Evolutionary conservation across 1,140 invertebrate genomes (phyloP).

Genomic region (Planococcus citri): DNA sequence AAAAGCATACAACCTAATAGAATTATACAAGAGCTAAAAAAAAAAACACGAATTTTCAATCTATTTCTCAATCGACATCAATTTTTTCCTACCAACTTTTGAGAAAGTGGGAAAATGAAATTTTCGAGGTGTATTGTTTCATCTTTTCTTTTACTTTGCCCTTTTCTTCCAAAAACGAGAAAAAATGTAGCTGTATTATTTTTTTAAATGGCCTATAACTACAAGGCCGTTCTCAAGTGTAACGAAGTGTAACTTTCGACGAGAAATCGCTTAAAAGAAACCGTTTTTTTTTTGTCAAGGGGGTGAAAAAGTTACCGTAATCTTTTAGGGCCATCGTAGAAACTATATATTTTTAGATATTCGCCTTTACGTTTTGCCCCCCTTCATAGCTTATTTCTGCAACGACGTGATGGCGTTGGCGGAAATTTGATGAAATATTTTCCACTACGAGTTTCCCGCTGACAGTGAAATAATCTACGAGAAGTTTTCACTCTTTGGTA

Average conservation of each 20-base stretch:
- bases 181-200: neutral
- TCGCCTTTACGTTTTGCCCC: too few relatives aligned
- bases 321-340: too few relatives aligned
- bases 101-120: neutral
- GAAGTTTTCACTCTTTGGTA: too few relatives aligned
- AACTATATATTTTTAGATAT: too few relatives aligned
- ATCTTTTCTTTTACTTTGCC: neutral
- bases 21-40: neutral
- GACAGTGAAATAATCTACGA: too few relatives aligned
- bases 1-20: neutral
- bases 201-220: neutral
- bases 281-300: too few relatives aligned
- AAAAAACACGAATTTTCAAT: neutral
- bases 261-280: neutral
- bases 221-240: neutral
- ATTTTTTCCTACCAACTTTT: neutral
- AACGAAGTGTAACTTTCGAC: neutral
- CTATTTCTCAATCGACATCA: neutral
- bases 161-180: neutral
- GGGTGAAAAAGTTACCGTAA: too few relatives aligned
- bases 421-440: too few relatives aligned
- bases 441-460: too few relatives aligned
- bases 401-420: too few relatives aligned
- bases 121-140: neutral
- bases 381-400: too few relatives aligned